Base-by-base conservation (phyloP, 2,888 invertebrate genomes). In the Pseudanteris insignis region DNA sequence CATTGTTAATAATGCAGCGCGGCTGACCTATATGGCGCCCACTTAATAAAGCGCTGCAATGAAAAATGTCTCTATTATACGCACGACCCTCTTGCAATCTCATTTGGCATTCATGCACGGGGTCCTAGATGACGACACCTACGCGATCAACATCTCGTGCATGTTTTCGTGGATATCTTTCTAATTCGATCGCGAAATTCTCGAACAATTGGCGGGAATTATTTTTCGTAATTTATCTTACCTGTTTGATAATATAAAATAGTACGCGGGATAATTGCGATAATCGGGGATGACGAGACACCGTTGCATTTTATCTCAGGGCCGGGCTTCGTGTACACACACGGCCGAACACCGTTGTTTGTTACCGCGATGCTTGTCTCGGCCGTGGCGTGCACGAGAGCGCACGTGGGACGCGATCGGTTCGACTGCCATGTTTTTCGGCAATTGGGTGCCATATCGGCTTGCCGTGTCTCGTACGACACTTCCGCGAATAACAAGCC, bases 1-100 rank as follows among this genome's bases (percentile, higher is more conserved):
- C 58, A 46, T 33, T 51, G 58, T 58, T 58, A 58, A 58, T 58
- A 50, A n/a, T n/a, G n/a, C n/a, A n/a, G n/a, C n/a, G n/a, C n/a
- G n/a, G n/a, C n/a, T n/a, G 44, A 47, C 38, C 47, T 38, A 55
- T n/a, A 13, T 57, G 43, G 41, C 43, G 36, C 40, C 40, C 47
- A 28, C 53, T 43, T 44, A 36, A 43, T 53, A 30, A 53, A 53
- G 33, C 30, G 10, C 40, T n/a, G n/a, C 12, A 8, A 30, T 44
- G 53, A 44, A 54, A 54, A 54, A 54, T 44, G 44, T 44, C 54
- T 40, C 54, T 34, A 47, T 55, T 47, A 46, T 46, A n/a, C n/a
- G n/a, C n/a, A n/a, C n/a, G n/a, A n/a, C n/a, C n/a, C n/a, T n/a
- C n/a, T n/a, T n/a, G n/a, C n/a, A n/a, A n/a, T n/a, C n/a, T n/a